phyloP scores from a whole-genome alignment of 1,140 invertebrate species.

The Tenebrio molitor region DNA sequence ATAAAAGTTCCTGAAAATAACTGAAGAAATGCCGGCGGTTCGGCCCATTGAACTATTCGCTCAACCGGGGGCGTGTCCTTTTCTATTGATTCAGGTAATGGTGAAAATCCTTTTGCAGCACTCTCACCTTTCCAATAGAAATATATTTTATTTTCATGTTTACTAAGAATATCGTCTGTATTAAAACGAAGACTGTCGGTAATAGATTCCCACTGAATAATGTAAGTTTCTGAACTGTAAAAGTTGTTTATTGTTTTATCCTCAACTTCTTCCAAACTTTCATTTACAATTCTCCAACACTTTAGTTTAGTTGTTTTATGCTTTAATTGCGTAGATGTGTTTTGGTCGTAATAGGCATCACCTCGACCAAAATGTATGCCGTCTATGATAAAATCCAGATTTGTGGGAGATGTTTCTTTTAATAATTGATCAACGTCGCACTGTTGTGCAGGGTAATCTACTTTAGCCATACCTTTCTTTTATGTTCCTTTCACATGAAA shows the following conservation, averaged over 20 bases:
- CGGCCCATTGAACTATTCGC: slow-evolving; percentile 55
- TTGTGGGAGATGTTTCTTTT: neutral
- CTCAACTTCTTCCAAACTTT: slow-evolving; percentile 37
- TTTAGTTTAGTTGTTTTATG: slow-evolving; percentile 40
- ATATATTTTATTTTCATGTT: slow-evolving; percentile 47
- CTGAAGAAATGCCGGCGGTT: slow-evolving; percentile 55
- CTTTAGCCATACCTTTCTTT: neutral
- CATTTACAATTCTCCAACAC: slow-evolving; percentile 52
- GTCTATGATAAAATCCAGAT: slow-evolving; percentile 30
- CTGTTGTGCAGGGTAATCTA: neutral
- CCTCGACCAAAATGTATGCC: slow-evolving; percentile 34
- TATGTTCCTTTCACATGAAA: neutral
- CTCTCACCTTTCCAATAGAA: slow-evolving; percentile 53
- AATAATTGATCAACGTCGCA: slow-evolving; percentile 1
- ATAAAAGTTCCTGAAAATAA: slow-evolving; percentile 45
- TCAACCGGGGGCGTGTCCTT: slow-evolving; percentile 51
- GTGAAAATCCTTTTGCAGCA: slow-evolving; percentile 51
- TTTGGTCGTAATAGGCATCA: neutral
- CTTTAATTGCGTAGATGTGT: slow-evolving; percentile 38
- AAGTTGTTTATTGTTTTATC: slow-evolving; percentile 40
- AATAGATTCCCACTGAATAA: slow-evolving; percentile 48
- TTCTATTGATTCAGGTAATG: slow-evolving; percentile 52
- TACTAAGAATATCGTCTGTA: slow-evolving; percentile 25
- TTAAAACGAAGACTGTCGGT: slow-evolving; percentile 46
- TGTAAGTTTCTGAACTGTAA: slow-evolving; percentile 48